Conservation (phyloP, 2,797 vertebrate species). For the Acipenser oxyrinchus region DNA sequence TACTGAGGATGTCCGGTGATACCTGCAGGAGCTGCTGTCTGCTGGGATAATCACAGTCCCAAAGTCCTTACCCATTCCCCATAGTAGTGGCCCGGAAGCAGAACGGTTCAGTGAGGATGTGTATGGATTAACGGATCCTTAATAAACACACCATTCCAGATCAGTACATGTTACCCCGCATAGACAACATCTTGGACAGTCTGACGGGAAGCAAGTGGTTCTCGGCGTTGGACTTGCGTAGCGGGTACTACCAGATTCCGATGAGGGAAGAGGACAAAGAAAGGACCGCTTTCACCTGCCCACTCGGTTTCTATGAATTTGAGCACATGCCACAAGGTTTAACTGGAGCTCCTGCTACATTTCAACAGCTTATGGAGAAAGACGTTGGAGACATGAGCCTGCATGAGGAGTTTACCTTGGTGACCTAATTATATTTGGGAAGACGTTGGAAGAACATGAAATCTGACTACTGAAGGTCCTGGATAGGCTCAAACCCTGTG, state of each 20-base stretch:
- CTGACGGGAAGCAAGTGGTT: constrained; percentile 4
- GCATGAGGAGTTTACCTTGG: constrained; percentile 1
- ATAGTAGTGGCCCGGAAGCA: background rate
- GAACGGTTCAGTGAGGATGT: background rate
- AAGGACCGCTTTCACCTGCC: too few species aligned
- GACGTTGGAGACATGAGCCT: constrained; percentile 1
- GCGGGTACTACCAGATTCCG: constrained; percentile 14
- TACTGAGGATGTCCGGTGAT: too few species aligned
- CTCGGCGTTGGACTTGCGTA: background rate
- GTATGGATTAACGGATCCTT: constrained; percentile 1
- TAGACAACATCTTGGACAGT: background rate
- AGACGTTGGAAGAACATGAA: constrained; percentile 2
- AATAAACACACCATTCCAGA: constrained; percentile 5
- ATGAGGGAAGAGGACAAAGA: constrained; percentile 4
- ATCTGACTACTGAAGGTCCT: background rate
- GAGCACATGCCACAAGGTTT: too few species aligned
- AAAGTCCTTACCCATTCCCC: background rate
- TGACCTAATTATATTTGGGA: constrained; percentile 3
- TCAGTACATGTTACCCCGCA: background rate
- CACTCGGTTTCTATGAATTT: too few species aligned
- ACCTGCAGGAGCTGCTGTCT: too few species aligned
- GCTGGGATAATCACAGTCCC: constrained; percentile 1
- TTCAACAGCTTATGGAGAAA: background rate
- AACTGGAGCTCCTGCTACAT: too few species aligned
- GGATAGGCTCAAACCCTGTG: background rate